phyloP scores from a whole-genome alignment of 2,797 vertebrate genomes.

The Takifugu ocellatus region DNA sequence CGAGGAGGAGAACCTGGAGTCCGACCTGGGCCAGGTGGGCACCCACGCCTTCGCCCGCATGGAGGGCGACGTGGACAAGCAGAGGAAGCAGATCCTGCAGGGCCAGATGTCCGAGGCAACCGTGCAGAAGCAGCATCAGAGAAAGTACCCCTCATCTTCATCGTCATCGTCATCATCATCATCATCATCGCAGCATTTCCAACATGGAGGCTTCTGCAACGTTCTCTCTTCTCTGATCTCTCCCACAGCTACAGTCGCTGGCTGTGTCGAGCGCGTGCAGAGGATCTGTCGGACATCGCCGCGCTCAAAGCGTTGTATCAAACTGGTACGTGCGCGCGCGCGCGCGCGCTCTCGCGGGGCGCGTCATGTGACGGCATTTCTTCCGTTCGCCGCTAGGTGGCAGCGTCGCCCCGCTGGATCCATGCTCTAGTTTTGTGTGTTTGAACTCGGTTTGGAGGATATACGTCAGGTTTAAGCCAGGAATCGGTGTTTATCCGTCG shows the following conservation, averaged over 20 bases:
- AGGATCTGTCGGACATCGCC: constrained; percentile 95
- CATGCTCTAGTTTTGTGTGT: no score
- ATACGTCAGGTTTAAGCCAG: no score
- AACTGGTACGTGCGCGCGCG: constrained; percentile 82
- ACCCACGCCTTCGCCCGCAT: constrained; percentile 95
- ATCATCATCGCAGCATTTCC: neutral
- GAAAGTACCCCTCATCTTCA: constrained; percentile 81
- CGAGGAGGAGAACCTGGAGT: constrained; percentile 82
- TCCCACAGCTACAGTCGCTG: constrained; percentile 90
- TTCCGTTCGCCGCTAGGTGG: constrained; percentile 26
- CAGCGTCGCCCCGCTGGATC: constrained; percentile 14
- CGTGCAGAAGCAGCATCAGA: constrained; percentile 92
- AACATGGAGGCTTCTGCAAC: neutral
- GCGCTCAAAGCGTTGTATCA: constrained; percentile 97
- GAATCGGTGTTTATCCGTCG: no score
- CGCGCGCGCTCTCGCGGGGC: neutral
- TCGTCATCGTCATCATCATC: neutral
- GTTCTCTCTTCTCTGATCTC: constrained; percentile 1
- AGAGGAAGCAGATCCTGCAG: constrained; percentile 90
- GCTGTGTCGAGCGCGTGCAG: constrained; percentile 92
- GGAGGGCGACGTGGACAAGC: constrained; percentile 97
- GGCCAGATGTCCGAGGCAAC: constrained; percentile 91
- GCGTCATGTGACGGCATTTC: neutral
- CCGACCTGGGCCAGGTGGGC: constrained; percentile 89
- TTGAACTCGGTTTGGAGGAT: no score